Base-by-base conservation (phyloP, 2,888 invertebrate genomes). In the Eupithecia tripunctaria region DNA sequence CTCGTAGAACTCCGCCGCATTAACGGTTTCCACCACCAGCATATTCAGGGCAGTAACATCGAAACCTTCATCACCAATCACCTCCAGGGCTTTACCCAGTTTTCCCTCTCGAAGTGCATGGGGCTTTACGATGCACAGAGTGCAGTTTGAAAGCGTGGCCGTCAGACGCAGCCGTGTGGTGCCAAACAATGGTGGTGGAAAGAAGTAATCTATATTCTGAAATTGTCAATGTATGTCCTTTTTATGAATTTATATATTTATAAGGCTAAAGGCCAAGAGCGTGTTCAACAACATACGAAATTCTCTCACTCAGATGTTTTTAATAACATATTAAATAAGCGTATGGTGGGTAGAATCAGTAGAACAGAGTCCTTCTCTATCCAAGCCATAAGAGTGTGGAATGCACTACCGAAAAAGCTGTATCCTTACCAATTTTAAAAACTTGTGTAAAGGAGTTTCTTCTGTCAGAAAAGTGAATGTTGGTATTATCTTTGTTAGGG, bases 1-100 rank as follows among this genome's bases (percentile, higher is more conserved):
- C 92, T 99, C 98, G 84, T 97, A 96, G 91, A 99, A 99, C 88
- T 99, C 98, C 82, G 98, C 97, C 7, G 98, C 98, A 88, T 98
- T 97, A 0, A 96, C 95, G 76, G 96, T 96, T 81, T 97, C 97
- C 81, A 99, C 94, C 75, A 96, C 94, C 80, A 97, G 96, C 96
- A 97, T 96, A 88, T 97, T 96, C 76, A 98, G 92, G 0, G 97
- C 98, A 0, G 97, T 96, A 62, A 99, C 96, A 64, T 95, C 94
- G 84, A 97, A 99, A 1, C 97, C 96, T 71, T 96, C 96, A n/a
- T 96, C 96, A 74, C 96, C 95, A 66, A 99, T 98, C 41, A 95
- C 95, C 70, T 95, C 94, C 15, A 94, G 69, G 2, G 98, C 97
- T 70, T 95, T 91, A 0, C 98, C 98, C 63, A 95, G 86, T 78